Evolutionary conservation across 2,797 vertebrate genomes (phyloP).

Genomic region (Tympanoctomys barrerae): DNA sequence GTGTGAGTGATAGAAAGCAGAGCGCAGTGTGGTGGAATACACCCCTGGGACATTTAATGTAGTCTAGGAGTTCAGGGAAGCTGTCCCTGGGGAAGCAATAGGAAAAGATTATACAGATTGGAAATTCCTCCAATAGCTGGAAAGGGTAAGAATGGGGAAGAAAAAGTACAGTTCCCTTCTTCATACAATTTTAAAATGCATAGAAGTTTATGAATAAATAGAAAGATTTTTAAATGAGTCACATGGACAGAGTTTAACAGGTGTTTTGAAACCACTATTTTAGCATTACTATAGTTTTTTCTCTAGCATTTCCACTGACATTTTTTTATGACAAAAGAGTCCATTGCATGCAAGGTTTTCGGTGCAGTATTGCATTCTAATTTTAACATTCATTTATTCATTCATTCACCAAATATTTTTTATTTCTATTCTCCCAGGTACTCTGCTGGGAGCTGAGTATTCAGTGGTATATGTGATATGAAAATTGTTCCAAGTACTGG

Average conservation of each 20-base stretch:
- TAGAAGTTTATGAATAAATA: background rate
- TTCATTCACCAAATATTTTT: background rate
- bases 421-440: background rate
- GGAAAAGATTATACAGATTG: background rate
- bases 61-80: background rate
- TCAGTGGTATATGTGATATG: background rate
- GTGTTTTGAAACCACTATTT: slow-evolving; percentile 32
- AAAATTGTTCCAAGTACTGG: background rate
- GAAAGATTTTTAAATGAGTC: background rate
- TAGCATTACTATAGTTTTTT: background rate
- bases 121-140: background rate
- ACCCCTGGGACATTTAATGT: background rate
- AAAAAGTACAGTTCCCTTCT: background rate
- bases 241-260: background rate
- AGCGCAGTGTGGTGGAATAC: background rate
- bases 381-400: background rate
- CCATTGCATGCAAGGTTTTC: background rate
- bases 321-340: background rate
- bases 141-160: background rate
- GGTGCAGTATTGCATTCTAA: background rate
- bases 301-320: background rate
- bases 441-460: background rate
- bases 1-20: background rate
- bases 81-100: background rate
- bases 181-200: background rate